phyloP scores from a whole-genome alignment of 2,888 invertebrate species.

The Gari tellinella region DNA sequence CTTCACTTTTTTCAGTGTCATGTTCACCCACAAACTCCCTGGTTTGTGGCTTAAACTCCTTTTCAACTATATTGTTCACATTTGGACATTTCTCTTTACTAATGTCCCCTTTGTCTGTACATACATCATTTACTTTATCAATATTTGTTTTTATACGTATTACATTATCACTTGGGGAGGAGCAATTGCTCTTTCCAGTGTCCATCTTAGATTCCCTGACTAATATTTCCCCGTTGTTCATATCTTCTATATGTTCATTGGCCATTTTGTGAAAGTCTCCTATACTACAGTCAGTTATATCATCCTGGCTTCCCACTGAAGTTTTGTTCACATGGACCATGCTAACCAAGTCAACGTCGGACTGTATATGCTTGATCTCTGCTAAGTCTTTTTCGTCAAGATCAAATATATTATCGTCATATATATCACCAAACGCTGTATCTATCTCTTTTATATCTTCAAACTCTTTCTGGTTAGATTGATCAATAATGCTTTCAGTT shows the following conservation, averaged over 20 bases:
- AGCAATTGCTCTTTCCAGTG: too few relatives aligned
- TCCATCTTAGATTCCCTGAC: too few relatives aligned
- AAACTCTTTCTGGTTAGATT: conserved; percentile 6
- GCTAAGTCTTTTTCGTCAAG: conserved; percentile 49
- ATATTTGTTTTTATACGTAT: too few relatives aligned
- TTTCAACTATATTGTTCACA: too few relatives aligned
- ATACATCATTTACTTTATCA: too few relatives aligned
- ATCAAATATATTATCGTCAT: conserved; percentile 51
- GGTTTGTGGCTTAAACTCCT: too few relatives aligned
- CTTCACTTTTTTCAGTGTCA: too few relatives aligned
- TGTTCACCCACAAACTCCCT: too few relatives aligned
- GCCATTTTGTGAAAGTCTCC: conserved; percentile 28
- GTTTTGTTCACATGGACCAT: conserved; percentile 43
- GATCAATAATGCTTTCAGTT: not conserved
- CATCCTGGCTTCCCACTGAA: conserved; percentile 20
- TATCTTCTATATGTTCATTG: conserved; percentile 37
- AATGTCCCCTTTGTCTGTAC: too few relatives aligned
- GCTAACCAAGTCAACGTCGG: conserved; percentile 46
- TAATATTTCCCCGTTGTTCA: conserved; percentile 5
- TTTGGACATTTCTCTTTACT: too few relatives aligned
- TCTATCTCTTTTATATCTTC: conserved; percentile 35
- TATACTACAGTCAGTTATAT: conserved; percentile 21
- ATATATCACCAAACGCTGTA: conserved; percentile 33
- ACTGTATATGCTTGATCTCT: conserved; percentile 47
- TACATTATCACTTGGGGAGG: too few relatives aligned